Evolutionary conservation across 1,140 invertebrate species (phyloP), one percentile per base, ranked within the genome.

Genomic region (Achatina immaculata): DNA sequence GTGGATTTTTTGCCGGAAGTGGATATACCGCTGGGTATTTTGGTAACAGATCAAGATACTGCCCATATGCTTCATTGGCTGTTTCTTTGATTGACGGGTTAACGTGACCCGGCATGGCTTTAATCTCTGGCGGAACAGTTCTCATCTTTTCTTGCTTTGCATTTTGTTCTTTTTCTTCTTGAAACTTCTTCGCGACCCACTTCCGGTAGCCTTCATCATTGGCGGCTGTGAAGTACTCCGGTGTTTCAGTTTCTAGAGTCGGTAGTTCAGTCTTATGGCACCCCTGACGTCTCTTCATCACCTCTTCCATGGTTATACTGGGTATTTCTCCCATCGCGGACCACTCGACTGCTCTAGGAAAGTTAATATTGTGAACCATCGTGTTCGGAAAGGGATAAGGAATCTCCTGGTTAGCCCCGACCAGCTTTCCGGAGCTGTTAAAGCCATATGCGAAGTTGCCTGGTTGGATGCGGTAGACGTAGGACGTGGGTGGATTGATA

Each of bases 161-260:
- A 11, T 4, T 0, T 40, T 28, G 4, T 6, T 43, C 45, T 16
- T 43, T 6, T 68, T 66, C 51, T 40, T 55, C 76, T 11, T 48
- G 43, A 19, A 11, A 16, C 31, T 78, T 51, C n/a, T 48, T 36
- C 2, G 65, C 45, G 0, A 40, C 78, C 78, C 78, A 80, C 31
- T 69, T 24, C 3, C 28, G 48, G 42, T 80, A 80, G 16, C 78
- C 68, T 66, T 71, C 78, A n/a, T 80, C 78, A 43, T 80, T 80
- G 2, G 69, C 78, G 34, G 76, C 76, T n/a, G 76, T 68, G 51
- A 78, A 78, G 43, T 72, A 69, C 48, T 72, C 78, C 28, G n/a
- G 45, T 14, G 55, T 36, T 16, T 80, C 78, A 1, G 45, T 19
- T 31, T 38, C 2, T 16, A 7, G 42, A 6, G 16, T n/a, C 3